Evolutionary conservation across 2,888 invertebrate species (phyloP).

Genomic region (Ochlodes sylvanus): DNA sequence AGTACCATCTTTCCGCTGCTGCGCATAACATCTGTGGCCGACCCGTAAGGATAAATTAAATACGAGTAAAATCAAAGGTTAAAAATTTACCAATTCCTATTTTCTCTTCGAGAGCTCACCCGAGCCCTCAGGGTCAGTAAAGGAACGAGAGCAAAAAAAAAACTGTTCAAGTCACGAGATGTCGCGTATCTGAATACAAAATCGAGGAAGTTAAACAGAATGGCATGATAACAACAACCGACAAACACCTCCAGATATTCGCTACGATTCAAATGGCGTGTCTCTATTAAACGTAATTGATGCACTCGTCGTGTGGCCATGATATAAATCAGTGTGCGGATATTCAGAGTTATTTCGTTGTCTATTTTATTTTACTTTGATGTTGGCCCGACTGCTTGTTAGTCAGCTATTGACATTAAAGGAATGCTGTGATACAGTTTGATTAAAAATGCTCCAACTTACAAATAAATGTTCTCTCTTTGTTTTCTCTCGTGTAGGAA

Average conservation of each 20-base stretch:
- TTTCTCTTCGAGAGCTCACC: too few relatives aligned
- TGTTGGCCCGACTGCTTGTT: neutral
- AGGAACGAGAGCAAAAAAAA: too few relatives aligned
- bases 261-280: slow-evolving; percentile 12
- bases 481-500: too few relatives aligned
- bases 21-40: too few relatives aligned
- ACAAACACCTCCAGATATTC: slow-evolving; percentile 30
- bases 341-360: neutral
- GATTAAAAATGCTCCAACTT: too few relatives aligned
- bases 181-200: neutral
- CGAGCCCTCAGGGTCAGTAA: too few relatives aligned
- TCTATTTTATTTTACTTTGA: neutral
- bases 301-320: slow-evolving; percentile 8
- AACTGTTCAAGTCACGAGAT: too few relatives aligned
- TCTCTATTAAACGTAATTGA: slow-evolving; percentile 26
- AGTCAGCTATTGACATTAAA: neutral
- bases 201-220: neutral
- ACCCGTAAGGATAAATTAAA: too few relatives aligned
- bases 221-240: neutral
- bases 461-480: too few relatives aligned
- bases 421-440: neutral
- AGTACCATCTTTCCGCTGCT: too few relatives aligned
- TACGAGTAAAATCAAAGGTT: too few relatives aligned
- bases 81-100: too few relatives aligned
- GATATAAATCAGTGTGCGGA: slow-evolving; percentile 7